Evolutionary conservation across 2,888 invertebrate species (phyloP).

Genomic region (Nasonovia ribisnigri): DNA sequence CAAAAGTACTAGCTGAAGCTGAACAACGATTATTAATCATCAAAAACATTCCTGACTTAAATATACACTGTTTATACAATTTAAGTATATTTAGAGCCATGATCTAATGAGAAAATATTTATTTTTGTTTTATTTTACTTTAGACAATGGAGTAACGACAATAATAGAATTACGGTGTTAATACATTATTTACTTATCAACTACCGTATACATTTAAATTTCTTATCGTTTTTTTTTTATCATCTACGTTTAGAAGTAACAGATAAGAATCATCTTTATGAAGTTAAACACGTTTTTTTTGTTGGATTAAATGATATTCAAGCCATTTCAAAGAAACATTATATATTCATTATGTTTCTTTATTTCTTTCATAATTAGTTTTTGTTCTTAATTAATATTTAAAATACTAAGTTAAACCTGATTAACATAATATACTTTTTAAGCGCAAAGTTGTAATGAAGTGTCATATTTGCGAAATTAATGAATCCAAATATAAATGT

Average conservation of each 20-base stretch:
- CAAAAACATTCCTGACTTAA: background rate
- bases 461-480: constrained; percentile 47
- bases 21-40: background rate
- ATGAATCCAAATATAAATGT: constrained; percentile 53
- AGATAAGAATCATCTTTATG: background rate
- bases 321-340: background rate
- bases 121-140: background rate
- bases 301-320: too few species aligned
- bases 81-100: background rate
- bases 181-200: background rate
- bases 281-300: background rate
- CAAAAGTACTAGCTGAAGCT: too few species aligned
- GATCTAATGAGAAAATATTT: background rate
- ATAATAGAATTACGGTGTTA: background rate
- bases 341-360: background rate
- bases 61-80: background rate
- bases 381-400: background rate
- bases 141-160: background rate
- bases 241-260: background rate
- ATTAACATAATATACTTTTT: background rate
- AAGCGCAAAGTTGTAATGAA: constrained; percentile 26
- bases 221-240: background rate
- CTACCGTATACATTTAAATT: background rate
- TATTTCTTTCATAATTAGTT: background rate
- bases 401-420: background rate